Evolutionary conservation across 2,113 vertebrate species (phyloP).

Genomic region (Osmerus mordax): DNA sequence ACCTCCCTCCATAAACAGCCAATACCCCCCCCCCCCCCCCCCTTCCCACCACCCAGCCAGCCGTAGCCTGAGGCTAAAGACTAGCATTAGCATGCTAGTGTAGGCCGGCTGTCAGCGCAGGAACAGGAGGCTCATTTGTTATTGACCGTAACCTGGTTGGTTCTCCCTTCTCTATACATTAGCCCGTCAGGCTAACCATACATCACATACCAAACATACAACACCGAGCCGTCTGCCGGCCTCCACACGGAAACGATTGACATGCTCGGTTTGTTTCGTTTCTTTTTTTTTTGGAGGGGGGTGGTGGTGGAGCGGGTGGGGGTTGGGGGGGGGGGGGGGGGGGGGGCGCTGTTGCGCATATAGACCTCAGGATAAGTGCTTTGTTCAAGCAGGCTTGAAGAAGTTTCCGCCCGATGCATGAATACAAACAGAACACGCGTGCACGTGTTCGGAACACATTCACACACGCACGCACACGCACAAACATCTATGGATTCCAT

Average conservation of each 20-base stretch:
- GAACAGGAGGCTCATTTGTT: conserved; percentile 49
- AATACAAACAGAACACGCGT: conserved; percentile 6
- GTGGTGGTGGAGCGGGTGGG: background rate
- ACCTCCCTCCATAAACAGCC: conserved; percentile 25
- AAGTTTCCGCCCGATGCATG: conserved; percentile 13
- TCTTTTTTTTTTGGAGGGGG: background rate
- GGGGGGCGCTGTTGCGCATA: background rate
- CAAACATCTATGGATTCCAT: conserved; percentile 9
- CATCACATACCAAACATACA: conserved; percentile 20
- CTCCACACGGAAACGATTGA: conserved; percentile 33
- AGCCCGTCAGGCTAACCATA: conserved; percentile 52
- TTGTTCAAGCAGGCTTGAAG: conserved; percentile 13
- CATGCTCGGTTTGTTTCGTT: conserved; percentile 29
- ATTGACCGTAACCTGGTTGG: conserved; percentile 31
- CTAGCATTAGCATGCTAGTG: conserved; percentile 21
- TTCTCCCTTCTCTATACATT: conserved; percentile 60
- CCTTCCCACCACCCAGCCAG: conserved; percentile 11
- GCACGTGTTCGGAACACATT: background rate
- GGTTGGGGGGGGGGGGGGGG: background rate
- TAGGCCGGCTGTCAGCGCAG: conserved; percentile 30
- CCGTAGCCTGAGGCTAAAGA: conserved; percentile 27
- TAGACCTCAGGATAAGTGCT: background rate
- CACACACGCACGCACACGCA: conserved; percentile 28
- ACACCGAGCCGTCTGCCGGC: background rate
- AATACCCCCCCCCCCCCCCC: conserved; percentile 1